These are phyloP conservation scores for Elysia crispata DNA, from an alignment of 2,888 invertebrate genomes.

Conservation along the genomic window DNA sequence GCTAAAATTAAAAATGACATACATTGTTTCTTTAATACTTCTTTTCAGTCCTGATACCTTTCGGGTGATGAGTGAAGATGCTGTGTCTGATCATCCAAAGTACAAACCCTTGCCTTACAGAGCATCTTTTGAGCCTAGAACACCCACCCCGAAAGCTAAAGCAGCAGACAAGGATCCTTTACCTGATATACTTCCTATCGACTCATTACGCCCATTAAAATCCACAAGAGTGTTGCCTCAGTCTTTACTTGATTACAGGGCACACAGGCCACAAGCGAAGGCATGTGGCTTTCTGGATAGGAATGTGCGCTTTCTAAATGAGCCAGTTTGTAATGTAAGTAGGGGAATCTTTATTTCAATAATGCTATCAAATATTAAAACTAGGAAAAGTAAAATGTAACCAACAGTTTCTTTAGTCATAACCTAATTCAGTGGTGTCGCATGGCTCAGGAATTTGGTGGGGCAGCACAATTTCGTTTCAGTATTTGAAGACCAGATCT, in stretches of 20 bases:
- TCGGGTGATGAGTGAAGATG: conserved; percentile 71
- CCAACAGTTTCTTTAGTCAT: no score
- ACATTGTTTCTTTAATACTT: no score
- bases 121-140: conserved; percentile 58
- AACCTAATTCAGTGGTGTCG: no score
- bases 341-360: no score
- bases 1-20: no score
- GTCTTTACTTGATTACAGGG: conserved; percentile 57
- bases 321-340: conserved; percentile 70
- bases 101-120: conserved; percentile 53
- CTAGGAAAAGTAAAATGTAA: no score
- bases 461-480: no score
- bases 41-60: conserved; percentile 74
- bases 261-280: conserved; percentile 69
- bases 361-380: no score
- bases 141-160: conserved; percentile 45
- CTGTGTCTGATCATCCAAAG: conserved; percentile 62
- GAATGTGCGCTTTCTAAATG: conserved; percentile 72
- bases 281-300: conserved; percentile 71
- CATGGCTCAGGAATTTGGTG: no score
- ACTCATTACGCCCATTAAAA: conserved; percentile 56
- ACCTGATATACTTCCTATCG: not conserved
- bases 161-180: conserved; percentile 36
- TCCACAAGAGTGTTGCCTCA: conserved; percentile 57
- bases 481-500: no score